Base-by-base conservation (phyloP, 2,888 invertebrate species). In the Cephus pulcher region DNA sequence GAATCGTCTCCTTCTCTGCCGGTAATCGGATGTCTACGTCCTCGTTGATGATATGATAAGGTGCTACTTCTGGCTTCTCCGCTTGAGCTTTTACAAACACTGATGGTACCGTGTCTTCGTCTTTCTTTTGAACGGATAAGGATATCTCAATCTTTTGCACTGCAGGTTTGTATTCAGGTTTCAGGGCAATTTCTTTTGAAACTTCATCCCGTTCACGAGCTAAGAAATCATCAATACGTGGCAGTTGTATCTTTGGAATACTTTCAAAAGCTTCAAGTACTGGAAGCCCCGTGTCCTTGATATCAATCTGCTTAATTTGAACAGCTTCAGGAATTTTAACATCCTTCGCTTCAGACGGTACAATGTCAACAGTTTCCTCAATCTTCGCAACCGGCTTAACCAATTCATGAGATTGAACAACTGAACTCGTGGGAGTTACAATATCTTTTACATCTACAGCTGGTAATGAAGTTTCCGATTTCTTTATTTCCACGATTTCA, bases 101-200 rank as follows among this genome's bases (percentile, higher is more conserved):
- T 23, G 84, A 84, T 1, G 90, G 86, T 73, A 82, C 85, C 12
- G 81, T 79, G 3, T 87, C 84, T 15, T 81, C 77, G 11, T 84
- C 83, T 74, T 86, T 84, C n/a, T 89, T 84, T 76, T 86, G 85
- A 4, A 91, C 86, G 4, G 88, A 88, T 78, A 91, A 80, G 35
- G 85, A 85, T 79, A 91, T 91, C 77, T 90, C 90, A 11, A 91
- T 86, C 80, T 88, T 90, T 69, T 88, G 86, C 69, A 87, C 83
- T 3, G 87, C 79, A 4, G 86, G 76, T 79, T 81, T 81, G 70
- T 75, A 75, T 69, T 79, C 77, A 74, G 40, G 12, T 30, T 69
- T 74, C 12, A 69, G 70, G 70, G 79, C 75, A 33, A n/a, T 40
- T 32, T 76, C 73, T 12, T 32, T 71, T 6, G 68, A 73, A 30